Percentiles rank a stretch among this genome's conserved stretches.
These are phyloP conservation scores for Lasioglossum lativentre DNA, from an alignment of 2,888 invertebrate genomes.

Conservation along the genomic window DNA sequence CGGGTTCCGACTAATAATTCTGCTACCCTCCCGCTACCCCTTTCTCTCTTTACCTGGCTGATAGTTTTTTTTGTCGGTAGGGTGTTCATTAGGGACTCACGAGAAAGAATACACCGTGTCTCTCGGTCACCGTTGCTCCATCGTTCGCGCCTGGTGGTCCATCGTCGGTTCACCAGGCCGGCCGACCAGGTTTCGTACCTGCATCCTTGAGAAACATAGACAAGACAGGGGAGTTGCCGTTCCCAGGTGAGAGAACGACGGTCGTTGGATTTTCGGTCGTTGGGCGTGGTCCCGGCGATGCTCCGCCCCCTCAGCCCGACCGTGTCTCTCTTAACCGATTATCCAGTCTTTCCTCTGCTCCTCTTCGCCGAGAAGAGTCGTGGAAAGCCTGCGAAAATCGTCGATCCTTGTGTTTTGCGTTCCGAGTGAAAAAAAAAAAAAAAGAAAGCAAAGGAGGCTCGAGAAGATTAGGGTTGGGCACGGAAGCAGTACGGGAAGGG, in stretches of 20 bases:
- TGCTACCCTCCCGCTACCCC: constrained; percentile 26
- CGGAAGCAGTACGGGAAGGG: background rate
- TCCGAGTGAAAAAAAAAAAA: constrained; percentile 15
- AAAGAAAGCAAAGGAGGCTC: background rate
- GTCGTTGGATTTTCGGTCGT: constrained; percentile 23
- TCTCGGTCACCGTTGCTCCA: constrained; percentile 69
- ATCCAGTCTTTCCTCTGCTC: constrained; percentile 49
- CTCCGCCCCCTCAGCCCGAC: background rate
- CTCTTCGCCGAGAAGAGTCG: constrained; percentile 53
- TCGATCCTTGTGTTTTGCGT: constrained; percentile 52
- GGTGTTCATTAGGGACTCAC: constrained; percentile 67
- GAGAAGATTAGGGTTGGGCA: background rate
- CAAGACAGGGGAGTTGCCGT: constrained; percentile 30
- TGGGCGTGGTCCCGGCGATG: constrained; percentile 11
- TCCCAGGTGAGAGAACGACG: constrained; percentile 62
- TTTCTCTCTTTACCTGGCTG: constrained; percentile 59
- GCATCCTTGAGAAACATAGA: constrained; percentile 73
- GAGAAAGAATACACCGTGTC: constrained; percentile 63
- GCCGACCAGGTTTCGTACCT: constrained; percentile 69
- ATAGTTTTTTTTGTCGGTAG: constrained; percentile 12
- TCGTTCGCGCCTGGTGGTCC: constrained; percentile 65
- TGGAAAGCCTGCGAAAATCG: constrained; percentile 62
- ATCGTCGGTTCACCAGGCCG: constrained; percentile 63
- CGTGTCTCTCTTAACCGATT: constrained; percentile 43
- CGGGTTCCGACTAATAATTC: background rate